Evolutionary conservation across 2,888 invertebrate species (phyloP), one percentile per base, ranked within the genome.

Genomic region (Melinaea menophilus): DNA sequence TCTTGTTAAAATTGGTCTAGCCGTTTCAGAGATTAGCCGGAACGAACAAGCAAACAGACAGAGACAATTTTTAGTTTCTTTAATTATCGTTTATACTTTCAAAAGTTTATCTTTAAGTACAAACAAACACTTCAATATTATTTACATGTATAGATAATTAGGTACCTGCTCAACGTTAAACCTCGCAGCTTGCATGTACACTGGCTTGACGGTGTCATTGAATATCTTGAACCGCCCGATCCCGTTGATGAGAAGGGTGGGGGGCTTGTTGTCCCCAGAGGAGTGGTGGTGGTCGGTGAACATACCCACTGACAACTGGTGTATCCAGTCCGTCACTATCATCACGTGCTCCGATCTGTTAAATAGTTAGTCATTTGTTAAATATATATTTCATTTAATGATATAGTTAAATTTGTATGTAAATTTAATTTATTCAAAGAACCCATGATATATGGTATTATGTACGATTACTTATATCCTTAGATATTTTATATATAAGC

Each of bases 221-320:
- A 87, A 91, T 41, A 84, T 73, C 56, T 77, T 83, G 74, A 92
- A 93, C 46, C 94, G 85, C 0, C 97, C 97, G 5, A 93, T 89
- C 4, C 97, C 98, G 76, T 98, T 98, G 64, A 98, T 92, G 11
- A 98, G 89, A 46, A 98, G 86, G 11, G 95, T 95, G 0, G 94
- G 92, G 0, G 97, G 96, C 74, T 96, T 97, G 79, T 97, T 97
- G 75, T 95, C 94, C 0, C 95, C 96, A 33, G 91, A 90, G 0
- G 95, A 94, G 77, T 97, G 96, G 78, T 97, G 96, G 79, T 98
- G 97, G n/a, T 93, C 93, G 0, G 95, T 91, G 82, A 97, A 97
- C 84, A 95, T 95, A 2, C 93, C 92, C 13, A 94, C 91, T 0
- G 95, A 94, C 3, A 94, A 82, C 67, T 93, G 92, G 71, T 95